These are phyloP conservation scores for Trichonephila inaurata DNA, from an alignment of 1,140 invertebrate species.

Conservation along the genomic window DNA sequence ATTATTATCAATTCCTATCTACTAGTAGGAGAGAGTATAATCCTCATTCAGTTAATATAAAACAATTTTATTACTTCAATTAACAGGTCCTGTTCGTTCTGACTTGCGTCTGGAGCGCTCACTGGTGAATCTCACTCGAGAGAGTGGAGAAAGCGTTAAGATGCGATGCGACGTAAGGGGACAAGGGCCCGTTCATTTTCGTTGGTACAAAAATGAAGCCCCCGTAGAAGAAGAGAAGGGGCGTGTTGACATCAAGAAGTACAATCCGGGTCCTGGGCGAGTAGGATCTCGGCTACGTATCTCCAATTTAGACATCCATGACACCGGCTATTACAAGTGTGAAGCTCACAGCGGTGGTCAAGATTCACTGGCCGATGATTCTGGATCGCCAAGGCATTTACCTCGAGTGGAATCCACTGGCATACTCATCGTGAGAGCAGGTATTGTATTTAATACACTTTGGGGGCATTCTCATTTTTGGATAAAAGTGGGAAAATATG, in stretches of 20 bases:
- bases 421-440: constrained; percentile 83
- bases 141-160: constrained; percentile 84
- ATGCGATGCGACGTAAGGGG: constrained; percentile 86
- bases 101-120: constrained; percentile 68
- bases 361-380: constrained; percentile 74
- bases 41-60: too few relatives aligned
- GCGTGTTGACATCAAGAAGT: constrained; percentile 82
- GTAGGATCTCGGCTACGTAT: constrained; percentile 84
- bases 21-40: too few relatives aligned
- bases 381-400: not conserved
- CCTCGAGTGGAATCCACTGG: constrained; percentile 83
- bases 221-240: constrained; percentile 83
- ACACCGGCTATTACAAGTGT: constrained; percentile 87
- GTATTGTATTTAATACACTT: constrained; percentile 56
- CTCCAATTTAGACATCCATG: constrained; percentile 84
- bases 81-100: not conserved
- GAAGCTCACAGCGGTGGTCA: constrained; percentile 83
- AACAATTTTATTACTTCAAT: not conserved
- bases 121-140: constrained; percentile 84
- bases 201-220: constrained; percentile 87
- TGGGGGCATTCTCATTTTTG: too few relatives aligned
- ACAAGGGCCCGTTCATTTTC: constrained; percentile 83
- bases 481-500: too few relatives aligned
- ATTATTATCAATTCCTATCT: too few relatives aligned
- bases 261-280: constrained; percentile 34